Conservation (phyloP, 2,797 vertebrate genomes). For the Tamandua tetradactyla region DNA sequence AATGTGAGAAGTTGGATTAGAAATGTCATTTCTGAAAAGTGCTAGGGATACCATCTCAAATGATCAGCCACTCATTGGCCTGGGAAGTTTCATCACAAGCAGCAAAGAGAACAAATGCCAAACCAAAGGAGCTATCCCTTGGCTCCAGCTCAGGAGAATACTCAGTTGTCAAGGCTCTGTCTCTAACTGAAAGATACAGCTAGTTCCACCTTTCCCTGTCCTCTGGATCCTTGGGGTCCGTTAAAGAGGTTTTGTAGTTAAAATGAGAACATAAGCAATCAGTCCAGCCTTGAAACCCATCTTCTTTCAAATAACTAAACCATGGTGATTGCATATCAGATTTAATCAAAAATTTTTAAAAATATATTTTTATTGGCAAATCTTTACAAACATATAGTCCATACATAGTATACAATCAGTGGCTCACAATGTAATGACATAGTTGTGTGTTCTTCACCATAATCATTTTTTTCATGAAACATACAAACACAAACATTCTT, state of each 20-base stretch:
- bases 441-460: too few relatives aligned
- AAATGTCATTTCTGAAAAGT: slow-evolving; percentile 15
- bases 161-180: not conserved
- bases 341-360: too few relatives aligned
- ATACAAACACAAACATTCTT: too few relatives aligned
- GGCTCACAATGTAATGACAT: too few relatives aligned
- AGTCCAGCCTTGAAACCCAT: not conserved
- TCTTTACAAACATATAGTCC: too few relatives aligned
- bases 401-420: too few relatives aligned
- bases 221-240: not conserved
- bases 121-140: not conserved
- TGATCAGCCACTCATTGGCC: not conserved
- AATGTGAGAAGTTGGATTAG: not conserved
- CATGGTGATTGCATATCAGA: not conserved
- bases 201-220: not conserved
- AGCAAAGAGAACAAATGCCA: not conserved
- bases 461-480: too few relatives aligned
- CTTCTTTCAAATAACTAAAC: slow-evolving; percentile 19
- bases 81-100: not conserved
- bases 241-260: slow-evolving; percentile 35
- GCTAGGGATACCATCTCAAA: not conserved
- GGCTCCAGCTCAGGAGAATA: not conserved
- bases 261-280: slow-evolving; percentile 18
- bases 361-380: too few relatives aligned
- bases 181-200: not conserved